phyloP scores from a whole-genome alignment of 2,797 vertebrate genomes.

The Sciurus vulgaris region DNA sequence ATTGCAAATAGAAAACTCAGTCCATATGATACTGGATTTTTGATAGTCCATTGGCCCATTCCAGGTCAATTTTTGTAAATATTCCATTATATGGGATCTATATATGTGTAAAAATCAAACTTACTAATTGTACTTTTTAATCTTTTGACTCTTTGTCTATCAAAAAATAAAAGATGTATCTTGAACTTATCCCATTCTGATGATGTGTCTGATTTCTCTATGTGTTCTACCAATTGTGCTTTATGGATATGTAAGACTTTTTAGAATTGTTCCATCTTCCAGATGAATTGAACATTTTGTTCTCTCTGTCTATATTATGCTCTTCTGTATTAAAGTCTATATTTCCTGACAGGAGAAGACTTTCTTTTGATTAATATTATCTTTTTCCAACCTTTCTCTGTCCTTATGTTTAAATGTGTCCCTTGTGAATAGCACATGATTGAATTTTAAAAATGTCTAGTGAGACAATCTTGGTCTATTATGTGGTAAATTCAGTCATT shows the following conservation, averaged over 20 bases:
- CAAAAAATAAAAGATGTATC: background rate
- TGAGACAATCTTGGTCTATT: background rate
- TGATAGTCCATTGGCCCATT: background rate
- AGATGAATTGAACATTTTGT: background rate
- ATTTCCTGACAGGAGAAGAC: background rate
- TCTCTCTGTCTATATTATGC: background rate
- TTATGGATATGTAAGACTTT: background rate
- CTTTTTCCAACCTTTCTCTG: background rate
- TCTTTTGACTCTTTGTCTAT: background rate
- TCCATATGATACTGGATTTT: background rate
- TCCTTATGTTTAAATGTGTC: background rate
- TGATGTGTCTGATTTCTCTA: background rate
- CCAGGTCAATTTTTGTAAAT: background rate
- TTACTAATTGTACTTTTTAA: background rate
- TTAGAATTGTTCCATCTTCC: background rate
- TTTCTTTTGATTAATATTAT: background rate
- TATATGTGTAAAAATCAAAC: background rate
- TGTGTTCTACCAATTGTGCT: background rate
- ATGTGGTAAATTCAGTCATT: background rate
- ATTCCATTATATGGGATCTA: background rate
- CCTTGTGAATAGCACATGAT: background rate
- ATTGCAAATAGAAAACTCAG: background rate
- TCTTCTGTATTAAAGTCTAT: slow-evolving; percentile 4
- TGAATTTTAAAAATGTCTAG: background rate
- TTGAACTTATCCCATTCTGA: background rate